Conservation (phyloP, 2,888 invertebrate genomes). For the Protonemura montana region DNA sequence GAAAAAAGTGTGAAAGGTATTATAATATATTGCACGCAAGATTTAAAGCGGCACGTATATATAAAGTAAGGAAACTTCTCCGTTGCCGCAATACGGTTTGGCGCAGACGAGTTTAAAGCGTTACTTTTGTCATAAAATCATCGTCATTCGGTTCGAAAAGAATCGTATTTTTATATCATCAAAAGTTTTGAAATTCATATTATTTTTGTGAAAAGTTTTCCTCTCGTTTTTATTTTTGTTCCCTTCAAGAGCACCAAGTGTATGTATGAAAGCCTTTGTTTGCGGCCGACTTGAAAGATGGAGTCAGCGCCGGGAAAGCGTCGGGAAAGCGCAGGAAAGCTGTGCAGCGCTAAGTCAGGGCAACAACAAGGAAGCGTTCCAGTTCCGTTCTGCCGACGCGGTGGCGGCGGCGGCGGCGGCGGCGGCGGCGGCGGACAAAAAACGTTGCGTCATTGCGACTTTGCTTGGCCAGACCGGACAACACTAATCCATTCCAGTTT, state of each 20-base stretch:
- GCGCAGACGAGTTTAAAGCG: not conserved
- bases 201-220: slow-evolving; percentile 36
- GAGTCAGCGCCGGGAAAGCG: not conserved
- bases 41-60: not conserved
- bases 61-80: not conserved
- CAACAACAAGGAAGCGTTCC: not conserved
- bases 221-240: slow-evolving; percentile 9
- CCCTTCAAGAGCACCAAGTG: not conserved
- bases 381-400: slow-evolving; percentile 21
- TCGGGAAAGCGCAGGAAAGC: slow-evolving; percentile 9
- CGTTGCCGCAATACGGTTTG: not conserved
- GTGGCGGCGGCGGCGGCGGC: not conserved
- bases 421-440: slow-evolving; percentile 15
- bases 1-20: not conserved
- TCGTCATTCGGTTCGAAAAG: slow-evolving; percentile 29
- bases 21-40: not conserved
- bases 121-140: slow-evolving; percentile 39
- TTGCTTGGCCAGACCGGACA: not conserved
- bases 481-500: slow-evolving; percentile 31
- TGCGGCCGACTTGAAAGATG: no score
- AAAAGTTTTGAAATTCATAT: slow-evolving; percentile 35
- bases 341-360: not conserved
- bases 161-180: slow-evolving; percentile 22
- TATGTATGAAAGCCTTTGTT: slow-evolving; percentile 23
- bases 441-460: slow-evolving; percentile 27